A percentile compares a stretch with the other conserved stretches of the same genome.
Conservation (phyloP, 2,113 vertebrate species). For the Osmerus mordax region DNA sequence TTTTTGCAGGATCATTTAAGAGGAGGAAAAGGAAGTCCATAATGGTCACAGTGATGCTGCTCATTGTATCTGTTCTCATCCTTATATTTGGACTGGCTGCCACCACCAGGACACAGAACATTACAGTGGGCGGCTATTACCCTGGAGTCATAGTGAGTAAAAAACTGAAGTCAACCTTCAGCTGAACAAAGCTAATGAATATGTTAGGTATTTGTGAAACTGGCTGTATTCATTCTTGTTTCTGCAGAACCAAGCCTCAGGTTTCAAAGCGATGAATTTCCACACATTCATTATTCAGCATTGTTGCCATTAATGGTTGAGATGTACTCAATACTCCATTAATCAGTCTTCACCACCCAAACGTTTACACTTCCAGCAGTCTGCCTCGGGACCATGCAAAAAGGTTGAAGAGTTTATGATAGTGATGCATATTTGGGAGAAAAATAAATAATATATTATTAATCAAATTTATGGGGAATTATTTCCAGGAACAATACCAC, state of each 20-base stretch:
- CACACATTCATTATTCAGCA: conserved; percentile 66
- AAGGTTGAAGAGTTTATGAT: background rate
- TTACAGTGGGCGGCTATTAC: conserved; percentile 97
- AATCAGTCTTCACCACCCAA: conserved; percentile 21
- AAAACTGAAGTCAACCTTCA: background rate
- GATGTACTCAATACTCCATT: conserved; percentile 27
- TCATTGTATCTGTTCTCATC: conserved; percentile 93
- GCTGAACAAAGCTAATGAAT: background rate
- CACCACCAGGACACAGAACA: conserved; percentile 96
- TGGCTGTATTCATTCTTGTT: background rate
- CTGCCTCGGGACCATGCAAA: background rate
- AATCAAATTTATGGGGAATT: background rate
- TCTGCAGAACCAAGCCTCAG: background rate
- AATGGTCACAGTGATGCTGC: conserved; percentile 88
- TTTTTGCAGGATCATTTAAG: conserved; percentile 85
- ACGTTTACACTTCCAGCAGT: conserved; percentile 25
- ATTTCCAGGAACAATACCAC: background rate
- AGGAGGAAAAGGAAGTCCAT: conserved; percentile 95
- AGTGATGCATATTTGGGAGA: too few relatives aligned
- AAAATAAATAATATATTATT: too few relatives aligned
- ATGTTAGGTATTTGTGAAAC: background rate
- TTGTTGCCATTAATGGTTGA: conserved; percentile 44
- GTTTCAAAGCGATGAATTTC: conserved; percentile 33
- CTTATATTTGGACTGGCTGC: conserved; percentile 93
- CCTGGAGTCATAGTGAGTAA: conserved; percentile 96